A percentile compares a stretch with the other conserved stretches of the same genome.
Evolutionary conservation across 2,888 invertebrate genomes (phyloP).

Genomic region (Nemotelus pantherinus): DNA sequence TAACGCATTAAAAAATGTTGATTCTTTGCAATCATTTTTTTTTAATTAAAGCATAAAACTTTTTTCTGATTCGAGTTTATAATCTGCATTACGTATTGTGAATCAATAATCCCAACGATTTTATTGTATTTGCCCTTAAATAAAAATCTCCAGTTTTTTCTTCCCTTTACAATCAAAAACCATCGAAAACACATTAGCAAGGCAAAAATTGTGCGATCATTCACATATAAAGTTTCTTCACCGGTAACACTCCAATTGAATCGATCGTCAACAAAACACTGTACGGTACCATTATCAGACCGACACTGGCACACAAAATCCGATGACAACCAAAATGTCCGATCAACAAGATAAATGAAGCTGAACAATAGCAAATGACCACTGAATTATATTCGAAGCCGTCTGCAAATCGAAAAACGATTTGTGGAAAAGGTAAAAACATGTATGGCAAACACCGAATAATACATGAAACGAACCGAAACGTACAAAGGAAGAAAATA

Average conservation of each 20-base stretch:
- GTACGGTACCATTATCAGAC: background rate
- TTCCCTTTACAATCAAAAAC: too few relatives aligned
- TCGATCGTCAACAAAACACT: background rate
- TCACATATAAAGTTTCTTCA: too few relatives aligned
- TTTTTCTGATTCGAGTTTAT: too few relatives aligned
- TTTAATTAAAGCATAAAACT: too few relatives aligned
- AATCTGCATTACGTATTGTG: too few relatives aligned
- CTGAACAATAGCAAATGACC: constrained; percentile 30
- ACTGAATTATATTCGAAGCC: constrained; percentile 9
- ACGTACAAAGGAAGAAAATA: constrained; percentile 1
- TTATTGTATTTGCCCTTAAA: too few relatives aligned
- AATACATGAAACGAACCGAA: constrained; percentile 11
- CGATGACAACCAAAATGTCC: constrained; percentile 36
- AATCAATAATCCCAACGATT: too few relatives aligned
- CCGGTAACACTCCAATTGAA: background rate
- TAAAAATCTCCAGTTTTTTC: too few relatives aligned
- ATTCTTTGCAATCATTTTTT: too few relatives aligned
- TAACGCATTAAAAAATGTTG: too few relatives aligned
- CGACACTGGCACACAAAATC: background rate
- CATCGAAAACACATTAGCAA: background rate
- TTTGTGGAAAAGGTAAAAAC: background rate
- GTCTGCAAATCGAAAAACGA: background rate
- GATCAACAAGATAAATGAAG: constrained; percentile 29
- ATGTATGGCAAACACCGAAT: background rate
- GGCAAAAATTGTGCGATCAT: background rate